Conservation (phyloP, 2,888 invertebrate species). For the Eulithis prunata region DNA sequence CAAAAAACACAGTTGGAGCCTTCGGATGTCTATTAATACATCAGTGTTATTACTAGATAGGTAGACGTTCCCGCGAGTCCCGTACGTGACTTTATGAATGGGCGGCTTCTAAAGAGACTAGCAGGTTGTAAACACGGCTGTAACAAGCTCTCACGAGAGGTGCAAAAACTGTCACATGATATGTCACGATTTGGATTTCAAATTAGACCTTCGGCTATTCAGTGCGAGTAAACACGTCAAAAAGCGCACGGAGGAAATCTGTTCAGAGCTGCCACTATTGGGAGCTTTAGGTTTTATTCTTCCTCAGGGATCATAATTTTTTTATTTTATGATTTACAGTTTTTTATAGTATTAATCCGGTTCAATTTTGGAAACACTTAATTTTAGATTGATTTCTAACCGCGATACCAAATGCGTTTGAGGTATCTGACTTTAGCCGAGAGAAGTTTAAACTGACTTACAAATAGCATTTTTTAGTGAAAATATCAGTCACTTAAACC, state of each 20-base stretch:
- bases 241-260: background rate
- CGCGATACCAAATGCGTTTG: too few species aligned
- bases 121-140: slow-evolving; percentile 81
- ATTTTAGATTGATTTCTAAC: too few species aligned
- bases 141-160: slow-evolving; percentile 70
- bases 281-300: too few species aligned
- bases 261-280: background rate
- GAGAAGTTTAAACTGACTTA: background rate
- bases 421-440: too few species aligned
- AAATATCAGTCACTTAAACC: slow-evolving; percentile 19
- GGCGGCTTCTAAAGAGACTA: slow-evolving; percentile 63
- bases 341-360: too few species aligned
- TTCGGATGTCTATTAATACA: slow-evolving; percentile 67
- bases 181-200: slow-evolving; percentile 47
- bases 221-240: background rate
- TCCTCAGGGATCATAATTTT: too few species aligned
- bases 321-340: too few species aligned
- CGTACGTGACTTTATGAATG: slow-evolving; percentile 76
- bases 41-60: slow-evolving; percentile 62
- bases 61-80: slow-evolving; percentile 52
- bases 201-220: slow-evolving; percentile 2
- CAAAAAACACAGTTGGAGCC: slow-evolving; percentile 54
- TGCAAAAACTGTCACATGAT: slow-evolving; percentile 65
- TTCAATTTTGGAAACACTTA: too few species aligned
- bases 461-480: background rate